Evolutionary conservation across 2,888 invertebrate genomes (phyloP), one percentile per base, ranked within the genome.

Genomic region (Horisme vitalbata): DNA sequence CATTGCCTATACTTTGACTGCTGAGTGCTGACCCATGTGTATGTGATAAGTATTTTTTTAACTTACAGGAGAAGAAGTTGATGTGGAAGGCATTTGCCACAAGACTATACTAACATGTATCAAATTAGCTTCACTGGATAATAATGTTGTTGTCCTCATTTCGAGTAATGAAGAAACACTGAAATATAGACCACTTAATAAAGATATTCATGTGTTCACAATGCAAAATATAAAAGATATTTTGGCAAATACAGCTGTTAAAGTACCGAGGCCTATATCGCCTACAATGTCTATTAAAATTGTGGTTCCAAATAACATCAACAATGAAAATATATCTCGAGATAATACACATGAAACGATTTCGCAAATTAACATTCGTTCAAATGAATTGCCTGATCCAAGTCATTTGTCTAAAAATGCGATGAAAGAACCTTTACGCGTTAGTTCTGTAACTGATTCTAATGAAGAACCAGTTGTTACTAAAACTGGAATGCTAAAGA

Each of bases 101-200:
- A 33, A 9, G 41, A 34, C 9, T 41, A 51, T 43, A 20, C 24
- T 33, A 50, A 61, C 59, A 7, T 54, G 59, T 28, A 8, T 15
- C 5, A 32, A 41, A 1, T 24, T 51, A 13, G 50, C 45, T 6
- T 26, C 24, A 2, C 18, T 33, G 11, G 20, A 38, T 35, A 46
- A 33, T n/a, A 8, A 51, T 45, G 59, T 59, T 21, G 44, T 59
- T 21, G 44, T 59, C 34, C 36, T 59, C 15, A 50, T 59, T 20
- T 30, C 54, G 8, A 43, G 33, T 15, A 20, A 51, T 14, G 2
- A 12, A 12, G 33, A 51, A 14, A 27, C 12, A 5, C 26, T 51
- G 1, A 37, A 15, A n/a, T 45, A 11, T 10, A 55, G 28, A 41
- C 12, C 12, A 4, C 27, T 15, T 11, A 11, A 24, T 9, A 23